Base-by-base conservation (phyloP, 2,113 vertebrate genomes). In the Tauraco erythrolophus region DNA sequence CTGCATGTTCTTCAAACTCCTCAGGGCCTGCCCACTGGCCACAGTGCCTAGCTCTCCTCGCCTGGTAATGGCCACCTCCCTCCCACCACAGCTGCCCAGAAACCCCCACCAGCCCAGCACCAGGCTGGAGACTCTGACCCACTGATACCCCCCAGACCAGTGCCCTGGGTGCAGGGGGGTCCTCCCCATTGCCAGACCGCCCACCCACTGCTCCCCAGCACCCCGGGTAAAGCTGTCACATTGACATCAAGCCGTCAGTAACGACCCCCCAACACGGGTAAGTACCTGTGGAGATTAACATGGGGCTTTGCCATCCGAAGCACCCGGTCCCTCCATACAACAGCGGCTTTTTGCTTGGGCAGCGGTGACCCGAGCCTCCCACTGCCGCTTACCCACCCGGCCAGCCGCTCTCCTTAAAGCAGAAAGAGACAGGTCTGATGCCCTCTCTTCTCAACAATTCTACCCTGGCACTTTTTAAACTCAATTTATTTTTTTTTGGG, bases 391-490 rank as follows among this genome's bases (percentile, higher is more conserved):
- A 50, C 14, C 18, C 2, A 2, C 51, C 25, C 4, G 7, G 45
- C 30, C 84, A 81, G 54, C n/a, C 77, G 54, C 72, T 89, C 30
- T 50, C 51, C 66, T 61, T 33, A 24, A 14, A 56, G 76, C 68
- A 71, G n/a, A 78, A 70, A 41, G 51, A 28, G 14, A 56, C 39
- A 22, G 33, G 23, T 41, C 70, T 1, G 1, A 60, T 58, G 23
- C 21, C 61, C 19, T 72, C 33, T 60, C 71, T 53, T 82, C 78
- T 90, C 92, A 88, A 70, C 92, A 88, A 7, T 62, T 68, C 70
- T 57, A 11, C 41, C 31, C 72, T 51, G 53, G 74, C 43, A 35
- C 39, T 76, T 74, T 66, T 58, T 23, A 66, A 92, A 68, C 16
- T 7, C 2, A 4, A 19, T 62, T 30, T 39, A 2, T 69, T 74